A percentile compares a stretch with the other conserved stretches of the same genome.
These are phyloP conservation scores for Scaptomyza flava DNA, from an alignment of 2,888 invertebrate species.

Conservation along the genomic window DNA sequence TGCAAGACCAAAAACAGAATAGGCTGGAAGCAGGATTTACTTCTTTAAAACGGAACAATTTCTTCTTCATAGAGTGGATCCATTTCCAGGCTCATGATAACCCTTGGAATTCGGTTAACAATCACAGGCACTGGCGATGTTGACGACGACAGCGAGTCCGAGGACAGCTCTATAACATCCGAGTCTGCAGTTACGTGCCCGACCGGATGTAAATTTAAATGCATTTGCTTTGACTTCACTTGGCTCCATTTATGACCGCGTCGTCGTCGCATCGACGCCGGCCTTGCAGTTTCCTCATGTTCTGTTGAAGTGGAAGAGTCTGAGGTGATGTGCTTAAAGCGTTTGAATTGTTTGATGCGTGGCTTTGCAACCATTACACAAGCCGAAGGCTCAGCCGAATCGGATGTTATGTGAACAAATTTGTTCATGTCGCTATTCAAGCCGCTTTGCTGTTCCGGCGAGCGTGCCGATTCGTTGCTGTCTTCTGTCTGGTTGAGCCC, in stretches of 20 bases:
- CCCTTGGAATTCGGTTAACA: slow-evolving; percentile 35
- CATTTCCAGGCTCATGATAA: slow-evolving; percentile 44
- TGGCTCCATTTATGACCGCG: slow-evolving; percentile 16
- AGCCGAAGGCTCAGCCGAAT: slow-evolving; percentile 36
- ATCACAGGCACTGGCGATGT: slow-evolving; percentile 20
- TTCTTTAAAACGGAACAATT: slow-evolving; percentile 64
- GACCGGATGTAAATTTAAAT: slow-evolving; percentile 32
- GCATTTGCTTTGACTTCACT: slow-evolving; percentile 27
- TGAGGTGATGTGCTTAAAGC: slow-evolving; percentile 54
- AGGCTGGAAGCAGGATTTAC: slow-evolving; percentile 6
- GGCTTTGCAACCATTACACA: neutral
- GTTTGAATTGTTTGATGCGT: slow-evolving; percentile 19
- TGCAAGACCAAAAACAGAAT: slow-evolving; percentile 1
- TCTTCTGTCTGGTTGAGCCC: slow-evolving; percentile 42
- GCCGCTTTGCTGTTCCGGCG: slow-evolving; percentile 19
- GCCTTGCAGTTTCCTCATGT: slow-evolving; percentile 39
- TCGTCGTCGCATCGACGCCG: slow-evolving; percentile 21
- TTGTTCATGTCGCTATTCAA: slow-evolving; percentile 4
- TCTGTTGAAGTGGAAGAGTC: slow-evolving; percentile 68
- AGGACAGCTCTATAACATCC: slow-evolving; percentile 61
- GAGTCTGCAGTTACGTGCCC: slow-evolving; percentile 47
- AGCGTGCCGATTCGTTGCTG: slow-evolving; percentile 40
- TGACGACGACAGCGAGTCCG: slow-evolving; percentile 57
- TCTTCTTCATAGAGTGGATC: slow-evolving; percentile 81
- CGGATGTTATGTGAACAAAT: slow-evolving; percentile 66